Evolutionary conservation across 2,797 vertebrate genomes (phyloP).

Genomic region (Takifugu rubripes): DNA sequence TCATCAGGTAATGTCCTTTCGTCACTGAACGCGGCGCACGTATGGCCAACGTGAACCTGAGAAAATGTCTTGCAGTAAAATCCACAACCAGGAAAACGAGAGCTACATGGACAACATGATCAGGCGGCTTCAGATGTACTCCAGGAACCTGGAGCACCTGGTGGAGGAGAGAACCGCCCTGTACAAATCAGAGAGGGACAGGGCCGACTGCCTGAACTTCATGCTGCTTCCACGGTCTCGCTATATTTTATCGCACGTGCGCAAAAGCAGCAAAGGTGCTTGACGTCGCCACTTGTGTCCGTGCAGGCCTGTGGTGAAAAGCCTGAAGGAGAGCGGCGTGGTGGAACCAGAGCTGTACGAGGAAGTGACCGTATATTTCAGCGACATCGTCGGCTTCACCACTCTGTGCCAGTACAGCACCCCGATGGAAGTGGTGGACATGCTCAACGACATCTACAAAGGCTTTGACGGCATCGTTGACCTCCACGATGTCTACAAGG

Average conservation of each 20-base stretch:
- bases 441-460: conserved; percentile 97
- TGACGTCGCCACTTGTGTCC: neutral
- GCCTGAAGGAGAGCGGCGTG: conserved; percentile 88
- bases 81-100: conserved; percentile 87
- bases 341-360: conserved; percentile 94
- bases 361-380: conserved; percentile 96
- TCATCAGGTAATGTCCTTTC: conserved; percentile 82
- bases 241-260: neutral
- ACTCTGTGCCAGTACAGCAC: conserved; percentile 96
- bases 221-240: conserved; percentile 92
- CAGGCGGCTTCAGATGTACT: conserved; percentile 92
- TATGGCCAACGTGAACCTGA: neutral
- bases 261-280: neutral
- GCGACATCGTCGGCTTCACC: conserved; percentile 97
- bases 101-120: conserved; percentile 98
- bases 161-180: conserved; percentile 93
- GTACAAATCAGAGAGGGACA: conserved; percentile 93
- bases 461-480: conserved; percentile 93
- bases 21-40: too few relatives aligned
- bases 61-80: conserved; percentile 71
- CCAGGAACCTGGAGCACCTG: conserved; percentile 90
- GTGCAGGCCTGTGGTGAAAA: conserved; percentile 88
- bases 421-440: conserved; percentile 98
- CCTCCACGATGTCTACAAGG: conserved; percentile 97
- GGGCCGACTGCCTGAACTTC: conserved; percentile 91